phyloP scores from a whole-genome alignment of 2,797 vertebrate genomes.

The Pogoniulus pusillus region DNA sequence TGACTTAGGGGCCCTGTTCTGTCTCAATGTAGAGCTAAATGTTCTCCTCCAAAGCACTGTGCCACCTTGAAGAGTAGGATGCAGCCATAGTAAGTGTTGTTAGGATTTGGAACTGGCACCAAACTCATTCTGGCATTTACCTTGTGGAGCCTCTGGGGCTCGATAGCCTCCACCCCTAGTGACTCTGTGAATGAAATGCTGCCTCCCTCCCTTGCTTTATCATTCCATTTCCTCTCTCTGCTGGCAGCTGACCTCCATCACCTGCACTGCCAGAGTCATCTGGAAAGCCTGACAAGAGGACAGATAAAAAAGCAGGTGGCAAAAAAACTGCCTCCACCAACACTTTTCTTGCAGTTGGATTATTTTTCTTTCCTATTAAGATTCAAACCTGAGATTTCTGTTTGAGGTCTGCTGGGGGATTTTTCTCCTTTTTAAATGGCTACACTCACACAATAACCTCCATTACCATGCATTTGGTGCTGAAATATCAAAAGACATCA shows the following conservation, averaged over 20 bases:
- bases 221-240: background rate
- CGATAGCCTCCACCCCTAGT: background rate
- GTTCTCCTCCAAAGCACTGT: background rate
- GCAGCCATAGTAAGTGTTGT: background rate
- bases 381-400: background rate
- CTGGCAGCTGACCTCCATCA: background rate
- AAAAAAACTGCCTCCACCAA: background rate
- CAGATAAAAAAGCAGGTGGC: background rate
- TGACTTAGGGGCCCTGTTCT: background rate
- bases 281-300: background rate
- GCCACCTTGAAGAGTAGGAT: background rate
- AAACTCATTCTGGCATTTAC: background rate
- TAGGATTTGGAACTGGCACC: background rate
- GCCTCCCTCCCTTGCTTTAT: background rate
- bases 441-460: background rate
- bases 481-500: constrained; percentile 51
- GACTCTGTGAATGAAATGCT: background rate
- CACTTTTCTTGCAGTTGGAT: background rate
- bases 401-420: too few relatives aligned
- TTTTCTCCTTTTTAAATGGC: background rate
- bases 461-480: background rate
- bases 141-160: background rate
- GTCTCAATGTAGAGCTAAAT: background rate
- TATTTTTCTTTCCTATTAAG: constrained; percentile 31
- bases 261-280: background rate